A percentile compares a stretch with the other conserved stretches of the same genome.
phyloP scores from a whole-genome alignment of 2,888 invertebrate species.

The Microplitis deprimator region DNA sequence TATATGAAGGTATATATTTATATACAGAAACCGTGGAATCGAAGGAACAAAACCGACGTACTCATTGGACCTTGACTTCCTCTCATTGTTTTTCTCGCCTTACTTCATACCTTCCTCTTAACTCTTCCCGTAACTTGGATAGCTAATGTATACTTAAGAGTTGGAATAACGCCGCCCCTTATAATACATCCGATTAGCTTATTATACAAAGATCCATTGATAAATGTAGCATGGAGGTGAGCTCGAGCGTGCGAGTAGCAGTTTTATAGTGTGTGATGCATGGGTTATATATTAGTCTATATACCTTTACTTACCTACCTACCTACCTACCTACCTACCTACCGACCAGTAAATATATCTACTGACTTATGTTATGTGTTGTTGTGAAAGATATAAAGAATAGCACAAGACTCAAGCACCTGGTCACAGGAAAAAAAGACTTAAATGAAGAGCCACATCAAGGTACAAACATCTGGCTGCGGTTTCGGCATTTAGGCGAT shows the following conservation, averaged over 20 bases:
- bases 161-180: constrained; percentile 45
- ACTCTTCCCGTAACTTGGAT: constrained; percentile 36
- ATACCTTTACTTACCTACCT: constrained; percentile 23
- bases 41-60: constrained; percentile 51
- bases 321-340: neutral
- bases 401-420: constrained; percentile 43
- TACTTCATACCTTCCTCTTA: constrained; percentile 37
- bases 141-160: constrained; percentile 39
- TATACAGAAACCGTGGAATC: constrained; percentile 36
- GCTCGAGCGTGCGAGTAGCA: constrained; percentile 47
- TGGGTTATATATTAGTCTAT: constrained; percentile 25
- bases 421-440: constrained; percentile 44
- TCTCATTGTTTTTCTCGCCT: constrained; percentile 65
- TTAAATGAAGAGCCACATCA: constrained; percentile 48
- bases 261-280: neutral
- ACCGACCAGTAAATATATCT: neutral
- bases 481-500: constrained; percentile 66
- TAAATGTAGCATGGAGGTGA: constrained; percentile 62
- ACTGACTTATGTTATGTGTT: constrained; percentile 13
- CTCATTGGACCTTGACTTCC: constrained; percentile 71
- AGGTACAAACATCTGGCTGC: constrained; percentile 65
- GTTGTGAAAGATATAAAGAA: constrained; percentile 14
- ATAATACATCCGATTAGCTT: constrained; percentile 66
- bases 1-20: constrained; percentile 10
- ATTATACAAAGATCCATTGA: constrained; percentile 67